Conservation (phyloP, 2,113 vertebrate species). For the Addax nasomaculatus region DNA sequence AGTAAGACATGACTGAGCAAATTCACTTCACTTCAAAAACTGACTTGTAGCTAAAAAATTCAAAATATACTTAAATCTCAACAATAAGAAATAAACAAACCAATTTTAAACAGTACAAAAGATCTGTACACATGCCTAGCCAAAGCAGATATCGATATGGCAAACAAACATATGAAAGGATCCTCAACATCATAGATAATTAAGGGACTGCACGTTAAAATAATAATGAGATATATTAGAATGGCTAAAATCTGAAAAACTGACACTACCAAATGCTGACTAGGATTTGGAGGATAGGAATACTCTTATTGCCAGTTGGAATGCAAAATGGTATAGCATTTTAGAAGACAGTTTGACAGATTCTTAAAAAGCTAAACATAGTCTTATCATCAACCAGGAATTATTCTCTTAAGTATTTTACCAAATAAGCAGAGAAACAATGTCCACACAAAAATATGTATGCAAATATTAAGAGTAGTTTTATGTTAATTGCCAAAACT, state of each 20-base stretch:
- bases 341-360: neutral
- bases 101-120: neutral
- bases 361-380: neutral
- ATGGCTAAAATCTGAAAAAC: neutral
- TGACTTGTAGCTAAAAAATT: neutral
- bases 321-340: neutral
- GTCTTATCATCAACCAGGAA: neutral
- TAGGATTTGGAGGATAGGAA: neutral
- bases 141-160: neutral
- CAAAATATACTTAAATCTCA: neutral
- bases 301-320: neutral
- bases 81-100: neutral
- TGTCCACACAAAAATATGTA: neutral
- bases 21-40: neutral
- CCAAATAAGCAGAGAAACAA: neutral
- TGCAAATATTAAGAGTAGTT: neutral
- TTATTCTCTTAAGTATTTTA: neutral
- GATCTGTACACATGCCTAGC: neutral
- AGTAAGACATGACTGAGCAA: neutral
- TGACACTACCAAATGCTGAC: neutral
- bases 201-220: neutral
- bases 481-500: neutral
- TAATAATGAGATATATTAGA: neutral
- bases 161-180: neutral
- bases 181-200: neutral